Percentiles rank a stretch among this genome's conserved stretches.
These are phyloP conservation scores for Probosciger aterrimus DNA, from an alignment of 2,113 vertebrate species.

Conservation along the genomic window DNA sequence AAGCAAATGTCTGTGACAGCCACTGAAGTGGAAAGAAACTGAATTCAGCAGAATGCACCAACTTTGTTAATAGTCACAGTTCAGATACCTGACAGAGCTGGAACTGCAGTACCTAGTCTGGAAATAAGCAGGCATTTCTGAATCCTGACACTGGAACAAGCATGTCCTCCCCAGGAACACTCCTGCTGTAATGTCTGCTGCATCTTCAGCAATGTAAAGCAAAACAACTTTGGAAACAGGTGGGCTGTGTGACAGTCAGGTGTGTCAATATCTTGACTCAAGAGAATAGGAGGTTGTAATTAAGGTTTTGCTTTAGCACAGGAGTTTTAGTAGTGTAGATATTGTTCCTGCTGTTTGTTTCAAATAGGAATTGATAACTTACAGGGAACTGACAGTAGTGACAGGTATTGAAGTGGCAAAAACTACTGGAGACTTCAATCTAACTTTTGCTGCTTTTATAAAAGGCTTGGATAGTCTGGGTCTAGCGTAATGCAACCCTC, in stretches of 20 bases:
- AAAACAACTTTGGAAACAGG: neutral
- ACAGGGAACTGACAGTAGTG: neutral
- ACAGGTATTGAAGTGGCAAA: neutral
- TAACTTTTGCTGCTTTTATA: neutral
- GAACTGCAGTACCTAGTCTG: neutral
- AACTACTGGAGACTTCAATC: neutral
- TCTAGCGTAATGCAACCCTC: fast-evolving
- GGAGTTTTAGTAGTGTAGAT: neutral
- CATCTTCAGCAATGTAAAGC: neutral
- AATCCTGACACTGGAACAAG: neutral
- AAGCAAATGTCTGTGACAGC: neutral
- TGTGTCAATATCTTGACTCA: neutral
- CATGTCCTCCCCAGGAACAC: neutral
- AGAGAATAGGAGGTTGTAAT: neutral
- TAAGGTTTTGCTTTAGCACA: neutral
- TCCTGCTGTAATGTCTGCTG: neutral
- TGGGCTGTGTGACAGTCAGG: neutral
- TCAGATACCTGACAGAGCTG: neutral
- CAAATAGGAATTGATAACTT: constrained; percentile 13
- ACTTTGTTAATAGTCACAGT: neutral
- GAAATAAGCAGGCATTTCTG: neutral
- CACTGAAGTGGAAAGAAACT: neutral
- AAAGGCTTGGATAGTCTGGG: neutral
- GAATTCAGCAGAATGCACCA: neutral
- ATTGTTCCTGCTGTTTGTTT: neutral